Conservation (phyloP, 1,140 invertebrate genomes). For the Chelonus insularis region DNA sequence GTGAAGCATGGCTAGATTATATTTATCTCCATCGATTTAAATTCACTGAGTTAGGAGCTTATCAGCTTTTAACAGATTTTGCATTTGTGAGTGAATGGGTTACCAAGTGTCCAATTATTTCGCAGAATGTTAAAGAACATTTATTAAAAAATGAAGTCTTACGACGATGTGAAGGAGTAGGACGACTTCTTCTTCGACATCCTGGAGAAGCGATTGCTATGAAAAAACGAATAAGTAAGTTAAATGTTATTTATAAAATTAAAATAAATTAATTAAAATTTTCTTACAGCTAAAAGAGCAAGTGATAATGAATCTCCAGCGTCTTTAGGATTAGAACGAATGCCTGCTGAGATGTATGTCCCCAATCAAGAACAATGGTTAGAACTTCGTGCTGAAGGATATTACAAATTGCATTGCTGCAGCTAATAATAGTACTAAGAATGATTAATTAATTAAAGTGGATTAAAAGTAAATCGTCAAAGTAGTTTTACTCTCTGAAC, state of each 20-base stretch:
- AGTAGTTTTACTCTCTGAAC: too few relatives aligned
- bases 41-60: slow-evolving; percentile 72
- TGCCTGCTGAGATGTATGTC: slow-evolving; percentile 88
- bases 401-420: slow-evolving; percentile 42
- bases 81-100: slow-evolving; percentile 75
- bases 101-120: slow-evolving; percentile 62
- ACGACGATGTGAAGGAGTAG: slow-evolving; percentile 78
- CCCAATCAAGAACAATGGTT: slow-evolving; percentile 87
- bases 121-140: slow-evolving; percentile 65
- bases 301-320: slow-evolving; percentile 42
- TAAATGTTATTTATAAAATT: background rate
- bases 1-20: slow-evolving; percentile 82
- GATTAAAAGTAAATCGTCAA: background rate
- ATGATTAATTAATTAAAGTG: background rate
- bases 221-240: slow-evolving; percentile 57
- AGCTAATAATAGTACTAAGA: too few relatives aligned
- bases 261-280: background rate
- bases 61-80: slow-evolving; percentile 75
- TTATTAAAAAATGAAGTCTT: slow-evolving; percentile 76
- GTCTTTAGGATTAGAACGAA: slow-evolving; percentile 56
- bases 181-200: slow-evolving; percentile 71
- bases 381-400: slow-evolving; percentile 67
- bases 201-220: slow-evolving; percentile 75
- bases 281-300: slow-evolving; percentile 41
- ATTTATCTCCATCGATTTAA: slow-evolving; percentile 79